Conservation (phyloP, 2,113 vertebrate genomes). For the Progne subis region DNA sequence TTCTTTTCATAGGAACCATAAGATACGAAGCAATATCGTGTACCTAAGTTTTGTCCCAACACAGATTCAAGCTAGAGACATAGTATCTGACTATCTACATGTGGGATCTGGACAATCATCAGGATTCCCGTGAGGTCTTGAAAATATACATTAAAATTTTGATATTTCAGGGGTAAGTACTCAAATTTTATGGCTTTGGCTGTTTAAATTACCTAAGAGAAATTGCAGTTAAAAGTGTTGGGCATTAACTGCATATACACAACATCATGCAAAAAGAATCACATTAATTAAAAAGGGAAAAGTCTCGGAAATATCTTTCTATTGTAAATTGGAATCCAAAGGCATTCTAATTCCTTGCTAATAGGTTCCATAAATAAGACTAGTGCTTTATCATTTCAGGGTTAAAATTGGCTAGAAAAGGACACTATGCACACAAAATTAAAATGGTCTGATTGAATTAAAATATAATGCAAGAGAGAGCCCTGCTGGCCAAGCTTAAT, state of each 20-base stretch:
- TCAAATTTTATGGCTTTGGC: rapidly evolving
- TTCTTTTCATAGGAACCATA: neutral
- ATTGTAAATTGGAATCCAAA: neutral
- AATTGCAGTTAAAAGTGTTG: neutral
- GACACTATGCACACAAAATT: neutral
- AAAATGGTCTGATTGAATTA: neutral
- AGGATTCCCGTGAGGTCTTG: neutral
- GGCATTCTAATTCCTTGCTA: neutral
- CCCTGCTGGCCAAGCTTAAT: slow-evolving; percentile 70
- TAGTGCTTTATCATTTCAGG: slow-evolving; percentile 13
- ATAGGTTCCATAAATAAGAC: neutral
- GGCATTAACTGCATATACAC: neutral
- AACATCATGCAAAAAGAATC: neutral
- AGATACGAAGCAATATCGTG: rapidly evolving
- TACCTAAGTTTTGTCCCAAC: neutral
- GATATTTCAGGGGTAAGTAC: neutral
- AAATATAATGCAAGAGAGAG: slow-evolving; percentile 74
- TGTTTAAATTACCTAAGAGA: neutral
- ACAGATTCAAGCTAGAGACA: neutral
- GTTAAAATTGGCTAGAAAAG: slow-evolving; percentile 17
- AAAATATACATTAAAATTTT: neutral
- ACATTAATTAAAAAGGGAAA: neutral
- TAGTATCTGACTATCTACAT: neutral
- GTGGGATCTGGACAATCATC: neutral
- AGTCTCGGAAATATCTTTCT: neutral